A percentile compares a stretch with the other conserved stretches of the same genome.
phyloP scores from a whole-genome alignment of 2,888 invertebrate species.

The Drosophila stalkeri region DNA sequence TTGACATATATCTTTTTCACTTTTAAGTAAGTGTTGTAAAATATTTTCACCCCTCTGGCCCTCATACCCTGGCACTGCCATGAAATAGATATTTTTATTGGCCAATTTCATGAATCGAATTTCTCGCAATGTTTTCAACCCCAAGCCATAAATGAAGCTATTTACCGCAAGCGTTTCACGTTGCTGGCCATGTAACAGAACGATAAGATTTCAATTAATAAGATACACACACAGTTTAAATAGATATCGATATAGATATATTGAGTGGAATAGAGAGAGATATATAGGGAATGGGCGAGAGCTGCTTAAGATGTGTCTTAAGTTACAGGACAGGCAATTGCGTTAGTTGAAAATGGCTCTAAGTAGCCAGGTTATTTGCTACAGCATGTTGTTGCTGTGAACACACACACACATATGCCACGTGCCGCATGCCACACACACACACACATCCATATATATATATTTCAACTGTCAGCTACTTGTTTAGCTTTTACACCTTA shows the following conservation, averaged over 20 bases:
- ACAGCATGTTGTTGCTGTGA: slow-evolving; percentile 27
- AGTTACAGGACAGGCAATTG: slow-evolving; percentile 47
- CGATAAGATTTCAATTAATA: slow-evolving; percentile 78
- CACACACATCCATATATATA: neutral
- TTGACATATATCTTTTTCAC: neutral
- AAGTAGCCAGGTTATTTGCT: slow-evolving; percentile 28
- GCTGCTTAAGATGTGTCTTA: slow-evolving; percentile 26
- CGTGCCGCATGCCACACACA: neutral
- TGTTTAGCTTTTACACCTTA: slow-evolving; percentile 40
- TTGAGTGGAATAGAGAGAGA: neutral
- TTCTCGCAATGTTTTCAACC: neutral
- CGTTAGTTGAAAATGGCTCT: slow-evolving; percentile 48
- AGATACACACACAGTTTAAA: slow-evolving; percentile 37
- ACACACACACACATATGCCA: neutral
- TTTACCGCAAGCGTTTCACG: slow-evolving; percentile 33
- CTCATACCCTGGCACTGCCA: neutral
- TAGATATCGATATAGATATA: slow-evolving; percentile 4
- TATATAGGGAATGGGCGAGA: neutral
- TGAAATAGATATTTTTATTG: slow-evolving; percentile 43
- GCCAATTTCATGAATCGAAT: slow-evolving; percentile 18
- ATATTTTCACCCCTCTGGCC: neutral
- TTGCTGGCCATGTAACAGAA: slow-evolving; percentile 40
- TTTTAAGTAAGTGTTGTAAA: slow-evolving; percentile 6
- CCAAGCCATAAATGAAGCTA: slow-evolving; percentile 37
- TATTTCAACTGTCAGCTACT: neutral